Conservation (phyloP, 2,113 vertebrate genomes). For the Macquaria australasica region DNA sequence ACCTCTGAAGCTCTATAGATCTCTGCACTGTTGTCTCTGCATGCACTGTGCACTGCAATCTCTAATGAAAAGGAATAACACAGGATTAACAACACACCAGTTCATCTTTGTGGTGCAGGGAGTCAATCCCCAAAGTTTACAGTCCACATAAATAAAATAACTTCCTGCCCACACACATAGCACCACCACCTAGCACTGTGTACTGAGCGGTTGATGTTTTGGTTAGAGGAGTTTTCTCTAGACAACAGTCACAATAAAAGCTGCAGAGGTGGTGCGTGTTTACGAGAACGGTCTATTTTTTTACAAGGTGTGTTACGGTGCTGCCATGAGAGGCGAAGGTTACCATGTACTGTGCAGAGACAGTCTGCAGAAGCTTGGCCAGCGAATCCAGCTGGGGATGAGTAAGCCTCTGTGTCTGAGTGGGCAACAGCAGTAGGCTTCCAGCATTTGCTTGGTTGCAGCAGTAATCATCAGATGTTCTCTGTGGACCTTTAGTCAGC, state of each 20-base stretch:
- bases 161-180: slow-evolving; percentile 8
- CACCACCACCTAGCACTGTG: background rate
- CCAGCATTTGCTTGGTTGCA: slow-evolving; percentile 63
- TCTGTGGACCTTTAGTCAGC: slow-evolving; percentile 70
- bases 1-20: slow-evolving; percentile 7
- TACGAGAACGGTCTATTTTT: slow-evolving; percentile 46
- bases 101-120: slow-evolving; percentile 3
- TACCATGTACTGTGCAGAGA: slow-evolving; percentile 66
- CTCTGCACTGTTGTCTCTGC: background rate
- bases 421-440: slow-evolving; percentile 64
- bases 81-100: slow-evolving; percentile 9
- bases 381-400: slow-evolving; percentile 69
- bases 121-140: slow-evolving; percentile 26
- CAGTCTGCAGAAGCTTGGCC: slow-evolving; percentile 64
- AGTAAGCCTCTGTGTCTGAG: slow-evolving; percentile 73
- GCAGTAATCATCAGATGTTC: slow-evolving; percentile 75
- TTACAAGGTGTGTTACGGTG: slow-evolving; percentile 51
- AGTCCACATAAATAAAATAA: slow-evolving; percentile 26
- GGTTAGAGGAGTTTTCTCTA: slow-evolving; percentile 19
- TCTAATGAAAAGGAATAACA: slow-evolving; percentile 22
- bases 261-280: slow-evolving; percentile 33
- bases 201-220: slow-evolving; percentile 10
- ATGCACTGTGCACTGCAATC: background rate
- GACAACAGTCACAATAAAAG: slow-evolving; percentile 37
- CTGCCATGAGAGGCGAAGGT: slow-evolving; percentile 51